Base-by-base conservation (phyloP, 2,113 vertebrate species). In the Athene noctua region DNA sequence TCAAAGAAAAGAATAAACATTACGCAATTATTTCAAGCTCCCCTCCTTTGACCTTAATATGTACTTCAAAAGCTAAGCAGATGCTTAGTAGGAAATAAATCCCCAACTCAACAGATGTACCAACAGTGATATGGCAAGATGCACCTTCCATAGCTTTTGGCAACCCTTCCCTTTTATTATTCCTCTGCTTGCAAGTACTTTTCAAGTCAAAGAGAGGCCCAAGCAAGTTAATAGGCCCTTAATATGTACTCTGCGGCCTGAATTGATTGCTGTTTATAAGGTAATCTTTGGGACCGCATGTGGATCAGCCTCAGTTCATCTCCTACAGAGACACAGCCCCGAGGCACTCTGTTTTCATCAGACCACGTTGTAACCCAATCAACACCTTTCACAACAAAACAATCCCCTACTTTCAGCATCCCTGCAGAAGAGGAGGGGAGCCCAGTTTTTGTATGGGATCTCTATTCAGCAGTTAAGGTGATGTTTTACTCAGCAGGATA, bases 321-420 rank as follows among this genome's bases (percentile, higher is more conserved):
- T 93, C 98, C 97, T 96, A 96, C 97, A 97, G 98, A 67, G 97
- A 98, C 63, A 97, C 79, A 94, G 97, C 98, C 98, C 63, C 96
- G 73, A 88, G 98, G 98, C 98, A 98, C 95, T 98, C 98, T 97
- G 97, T 96, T 98, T 98, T 95, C 97, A 95, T 96, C 96, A 97
- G 97, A 97, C 93, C 94, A 96, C 94, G 97, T 88, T 96, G 96
- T 97, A 98, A 98, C 97, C 97, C 92, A 97, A 98, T 98, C 98
- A 97, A 94, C 74, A 96, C 88, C 86, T 94, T 95, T 96, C 95
- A 95, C 59, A 84, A 81, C 68, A 54, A 95, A 97, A 97, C 97
- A 98, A 98, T 97, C 52, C 90, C 47, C 85, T 42, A 94, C 94
- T 97, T 97, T 96, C 84, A 94, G 88, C 55, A 79, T 54, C 57